Base-by-base conservation (phyloP, 2,888 invertebrate species). In the Epinotia brunnichana region DNA sequence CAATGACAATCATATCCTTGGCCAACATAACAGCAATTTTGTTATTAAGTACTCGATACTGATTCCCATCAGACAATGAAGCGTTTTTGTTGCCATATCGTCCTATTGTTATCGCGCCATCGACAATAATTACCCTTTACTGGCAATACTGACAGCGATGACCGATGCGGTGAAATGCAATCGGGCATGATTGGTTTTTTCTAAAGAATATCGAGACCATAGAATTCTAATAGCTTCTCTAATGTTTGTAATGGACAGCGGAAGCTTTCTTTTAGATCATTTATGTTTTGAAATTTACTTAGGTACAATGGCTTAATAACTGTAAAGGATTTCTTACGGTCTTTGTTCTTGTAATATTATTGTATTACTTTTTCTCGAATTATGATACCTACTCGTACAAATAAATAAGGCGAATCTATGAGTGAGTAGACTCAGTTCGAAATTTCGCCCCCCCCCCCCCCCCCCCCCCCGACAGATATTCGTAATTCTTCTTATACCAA, bases 11-110 rank as follows among this genome's bases (percentile, higher is more conserved):
- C 41, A 75, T 51, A 69, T 69, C 82, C 83, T 85, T 85, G 85
- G 83, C 87, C 83, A 81, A 85, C 77, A 78, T 82, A 62, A 44
- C 29, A 67, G 77, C 76, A 80, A 82, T 81, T 79, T 80, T 68
- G 75, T 77, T 72, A 73, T 79, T 74, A n/a, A n/a, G n/a, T n/a
- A 68, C 59, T 63, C 48, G 66, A 67, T 72, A 63, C 77, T 74
- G 73, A 76, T 82, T 85, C 81, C 78, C 82, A 82, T 81, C 76
- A 74, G 76, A 85, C 83, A 84, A 83, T 85, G 74, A 77, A 74
- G 74, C 75, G 64, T 82, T 83, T 74, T 84, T 84, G 80, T 77
- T 75, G 75, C 78, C 74, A 76, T 74, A 76, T 81, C 80, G 78
- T 78, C 76, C 71, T 74, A 83, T 84, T 84, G 85, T 84, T 79